Conservation (phyloP, 2,113 vertebrate genomes). For the Thymallus thymallus region DNA sequence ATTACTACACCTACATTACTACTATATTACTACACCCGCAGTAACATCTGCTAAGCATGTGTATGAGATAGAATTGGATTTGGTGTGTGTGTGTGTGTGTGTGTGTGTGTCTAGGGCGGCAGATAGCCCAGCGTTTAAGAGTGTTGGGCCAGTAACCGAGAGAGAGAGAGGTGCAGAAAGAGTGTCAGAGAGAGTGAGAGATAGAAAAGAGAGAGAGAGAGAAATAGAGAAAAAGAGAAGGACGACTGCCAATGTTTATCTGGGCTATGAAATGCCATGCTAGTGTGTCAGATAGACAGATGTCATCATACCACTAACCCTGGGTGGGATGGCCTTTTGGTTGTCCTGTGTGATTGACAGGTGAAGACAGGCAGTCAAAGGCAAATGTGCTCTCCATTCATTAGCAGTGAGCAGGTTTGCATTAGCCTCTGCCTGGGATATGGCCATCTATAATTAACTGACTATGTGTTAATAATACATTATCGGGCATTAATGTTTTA, state of each 20-base stretch:
- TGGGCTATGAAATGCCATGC: not conserved
- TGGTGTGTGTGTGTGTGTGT: too few relatives aligned
- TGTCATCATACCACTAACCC: not conserved
- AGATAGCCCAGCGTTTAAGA: too few relatives aligned
- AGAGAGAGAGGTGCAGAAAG: not conserved
- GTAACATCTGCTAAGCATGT: too few relatives aligned
- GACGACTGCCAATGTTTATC: not conserved
- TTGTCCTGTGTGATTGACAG: not conserved
- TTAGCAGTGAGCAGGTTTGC: constrained; percentile 47
- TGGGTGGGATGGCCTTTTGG: not conserved
- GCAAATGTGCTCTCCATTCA: constrained; percentile 39
- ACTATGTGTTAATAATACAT: constrained; percentile 51
- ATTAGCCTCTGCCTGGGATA: constrained; percentile 42
- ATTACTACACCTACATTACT: too few relatives aligned
- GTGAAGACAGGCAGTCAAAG: constrained; percentile 29
- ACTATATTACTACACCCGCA: too few relatives aligned
- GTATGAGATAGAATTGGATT: too few relatives aligned
- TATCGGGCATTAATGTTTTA: constrained; percentile 41
- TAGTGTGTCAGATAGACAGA: too few relatives aligned
- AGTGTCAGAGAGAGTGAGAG: not conserved
- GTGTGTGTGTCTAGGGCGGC: too few relatives aligned
- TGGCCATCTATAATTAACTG: constrained; percentile 59
- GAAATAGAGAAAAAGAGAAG: not conserved
- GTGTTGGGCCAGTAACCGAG: too few relatives aligned
- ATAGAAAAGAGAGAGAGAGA: not conserved